These are phyloP conservation scores for Polydesmus complanatus DNA, from an alignment of 2,888 invertebrate genomes.

Conservation along the genomic window DNA sequence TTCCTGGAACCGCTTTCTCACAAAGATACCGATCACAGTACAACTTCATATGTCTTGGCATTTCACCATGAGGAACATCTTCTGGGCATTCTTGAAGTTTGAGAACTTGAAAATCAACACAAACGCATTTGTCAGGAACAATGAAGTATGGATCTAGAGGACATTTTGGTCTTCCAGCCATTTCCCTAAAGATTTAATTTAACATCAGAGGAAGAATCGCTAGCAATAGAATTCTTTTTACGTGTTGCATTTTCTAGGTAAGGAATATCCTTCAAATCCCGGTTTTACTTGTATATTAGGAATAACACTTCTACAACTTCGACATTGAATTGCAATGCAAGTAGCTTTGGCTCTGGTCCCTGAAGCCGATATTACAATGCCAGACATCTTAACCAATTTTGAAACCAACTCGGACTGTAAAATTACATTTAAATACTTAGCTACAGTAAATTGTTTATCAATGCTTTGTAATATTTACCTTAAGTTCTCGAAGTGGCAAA, in stretches of 20 bases:
- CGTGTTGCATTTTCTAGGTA: conserved; percentile 89
- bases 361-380: conserved; percentile 86
- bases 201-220: not conserved
- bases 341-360: conserved; percentile 92
- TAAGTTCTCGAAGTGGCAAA: conserved; percentile 65
- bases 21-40: conserved; percentile 88
- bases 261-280: conserved; percentile 86
- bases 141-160: conserved; percentile 97
- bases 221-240: conserved; percentile 37
- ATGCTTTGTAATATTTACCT: conserved; percentile 42
- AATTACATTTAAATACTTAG: conserved; percentile 5
- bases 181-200: conserved; percentile 48
- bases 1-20: conserved; percentile 91
- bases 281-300: conserved; percentile 82
- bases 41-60: conserved; percentile 87
- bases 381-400: conserved; percentile 81
- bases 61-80: conserved; percentile 88
- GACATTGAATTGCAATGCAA: conserved; percentile 86
- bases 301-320: conserved; percentile 77
- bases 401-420: conserved; percentile 84
- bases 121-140: conserved; percentile 91
- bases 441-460: no score
- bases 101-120: conserved; percentile 95
- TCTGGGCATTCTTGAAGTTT: conserved; percentile 95
- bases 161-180: conserved; percentile 81